Evolutionary conservation across 2,113 vertebrate genomes (phyloP), one percentile per base, ranked within the genome.

Genomic region (Mugil cephalus): DNA sequence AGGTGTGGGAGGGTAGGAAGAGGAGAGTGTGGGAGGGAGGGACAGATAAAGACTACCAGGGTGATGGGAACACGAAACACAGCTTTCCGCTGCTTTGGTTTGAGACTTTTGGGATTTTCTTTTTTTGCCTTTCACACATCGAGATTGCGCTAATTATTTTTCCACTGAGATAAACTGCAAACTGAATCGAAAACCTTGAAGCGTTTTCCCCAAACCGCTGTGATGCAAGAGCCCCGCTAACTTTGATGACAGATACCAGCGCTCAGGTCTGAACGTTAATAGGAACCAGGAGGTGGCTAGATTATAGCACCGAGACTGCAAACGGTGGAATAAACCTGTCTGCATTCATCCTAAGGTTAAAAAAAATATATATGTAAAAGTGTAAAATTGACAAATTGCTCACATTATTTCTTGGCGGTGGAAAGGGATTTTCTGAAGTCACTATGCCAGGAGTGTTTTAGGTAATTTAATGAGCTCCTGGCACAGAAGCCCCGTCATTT

Each of bases 31-130:
- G 10, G 40, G 66, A 66, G 67, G 50, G 39, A 51, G 15, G 36
- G 35, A 58, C 11, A 52, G 59, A 77, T 60, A 42, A 72, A 63
- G 55, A 63, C 30, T 56, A 13, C 18, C 10, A 38, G 10, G 10
- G 18, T 54, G 53, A 65, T 60, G 47, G 52, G 60, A 24, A 52
- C 35, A 40, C 58, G 40, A 64, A 75, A 62, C 13, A 14, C 1
- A 1, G 21, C 17, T 51, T 61, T 59, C 17, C 58, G 7, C 38
- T 52, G 4, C 13, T n/a, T 17, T 0, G 45, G 4, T 79, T 38
- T 35, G 5, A 5, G 24, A 30, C 24, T 30, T 30, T 30, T 2
- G 24, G 24, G 24, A 30, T 30, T 30, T n/a, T n/a, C n/a, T n/a
- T n/a, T n/a, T n/a, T n/a, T n/a, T n/a, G n/a, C n/a, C n/a, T n/a